phyloP scores from a whole-genome alignment of 2,888 invertebrate species.

The Noctua janthe region DNA sequence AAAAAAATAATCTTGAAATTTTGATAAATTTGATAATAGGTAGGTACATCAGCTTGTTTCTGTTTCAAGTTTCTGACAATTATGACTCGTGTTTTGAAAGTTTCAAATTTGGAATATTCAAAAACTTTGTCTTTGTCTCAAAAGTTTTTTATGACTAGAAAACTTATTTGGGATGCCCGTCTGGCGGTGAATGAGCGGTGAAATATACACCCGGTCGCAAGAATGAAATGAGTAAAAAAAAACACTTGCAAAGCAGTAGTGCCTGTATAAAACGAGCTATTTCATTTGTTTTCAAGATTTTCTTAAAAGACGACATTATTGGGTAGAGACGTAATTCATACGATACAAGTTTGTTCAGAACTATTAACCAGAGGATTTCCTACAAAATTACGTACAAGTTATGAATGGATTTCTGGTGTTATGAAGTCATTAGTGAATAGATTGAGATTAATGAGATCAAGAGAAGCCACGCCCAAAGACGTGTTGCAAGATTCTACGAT shows the following conservation, averaged over 20 bases:
- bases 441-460: constrained; percentile 8
- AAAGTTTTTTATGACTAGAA: constrained; percentile 50
- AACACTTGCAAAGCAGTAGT: constrained; percentile 17
- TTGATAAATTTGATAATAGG: constrained; percentile 36
- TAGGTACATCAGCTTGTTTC: constrained; percentile 34
- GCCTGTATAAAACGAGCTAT: constrained; percentile 28
- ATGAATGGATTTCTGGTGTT: neutral
- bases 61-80: constrained; percentile 52
- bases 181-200: constrained; percentile 14
- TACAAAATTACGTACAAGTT: neutral
- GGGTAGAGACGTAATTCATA: neutral
- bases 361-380: neutral
- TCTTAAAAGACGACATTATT: constrained; percentile 17
- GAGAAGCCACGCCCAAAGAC: neutral
- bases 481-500: neutral
- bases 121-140: constrained; percentile 46
- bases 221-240: constrained; percentile 33
- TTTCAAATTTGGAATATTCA: constrained; percentile 47
- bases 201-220: constrained; percentile 21
- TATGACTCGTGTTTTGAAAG: constrained; percentile 49
- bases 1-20: constrained; percentile 10
- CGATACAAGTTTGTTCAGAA: neutral
- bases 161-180: constrained; percentile 44
- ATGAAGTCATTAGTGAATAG: neutral
- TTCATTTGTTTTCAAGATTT: constrained; percentile 6